Base-by-base conservation (phyloP, 2,888 invertebrate species). In the Ditula angustiorana region DNA sequence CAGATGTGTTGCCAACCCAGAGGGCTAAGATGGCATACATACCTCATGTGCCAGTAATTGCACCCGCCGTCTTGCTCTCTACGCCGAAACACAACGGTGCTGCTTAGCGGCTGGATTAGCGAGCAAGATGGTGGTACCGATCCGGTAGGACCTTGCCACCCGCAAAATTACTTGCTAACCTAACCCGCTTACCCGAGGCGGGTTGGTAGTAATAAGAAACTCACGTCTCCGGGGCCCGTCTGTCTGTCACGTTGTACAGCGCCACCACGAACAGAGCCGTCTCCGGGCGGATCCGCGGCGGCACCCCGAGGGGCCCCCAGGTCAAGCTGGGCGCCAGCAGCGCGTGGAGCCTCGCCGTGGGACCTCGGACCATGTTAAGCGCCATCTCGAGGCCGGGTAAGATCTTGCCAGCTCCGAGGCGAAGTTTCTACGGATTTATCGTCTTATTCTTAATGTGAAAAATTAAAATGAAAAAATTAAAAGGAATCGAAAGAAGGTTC, bases 381-480 rank as follows among this genome's bases (percentile, higher is more conserved):
- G 87, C 92, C 33, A 90, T 70, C 33, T 90, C 90, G 0, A 92
- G 68, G 0, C 92, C 92, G 0, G 88, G 84, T 0, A 92, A 73
- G 47, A 86, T 78, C 0, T 72, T 69, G 1, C 83, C 84, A 0
- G 58, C 26, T 1, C 89, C 90, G 1, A 92, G 72, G 0, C 78
- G 77, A 5, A 88, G 72, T 2, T 76, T 78, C 91, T 90, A 52
- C 5, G n/a, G n/a, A n/a, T n/a, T n/a, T n/a, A n/a, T n/a, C n/a
- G n/a, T n/a, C n/a, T n/a, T n/a, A n/a, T n/a, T n/a, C n/a, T n/a
- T n/a, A n/a, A n/a, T n/a, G n/a, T n/a, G n/a, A n/a, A n/a, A n/a
- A n/a, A n/a, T n/a, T n/a, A n/a, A n/a, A n/a, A n/a, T n/a, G n/a
- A n/a, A n/a, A n/a, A n/a, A n/a, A n/a, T n/a, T n/a, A n/a, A n/a